These are phyloP conservation scores for Polyommatus icarus DNA, from an alignment of 2,888 invertebrate species.

Conservation along the genomic window DNA sequence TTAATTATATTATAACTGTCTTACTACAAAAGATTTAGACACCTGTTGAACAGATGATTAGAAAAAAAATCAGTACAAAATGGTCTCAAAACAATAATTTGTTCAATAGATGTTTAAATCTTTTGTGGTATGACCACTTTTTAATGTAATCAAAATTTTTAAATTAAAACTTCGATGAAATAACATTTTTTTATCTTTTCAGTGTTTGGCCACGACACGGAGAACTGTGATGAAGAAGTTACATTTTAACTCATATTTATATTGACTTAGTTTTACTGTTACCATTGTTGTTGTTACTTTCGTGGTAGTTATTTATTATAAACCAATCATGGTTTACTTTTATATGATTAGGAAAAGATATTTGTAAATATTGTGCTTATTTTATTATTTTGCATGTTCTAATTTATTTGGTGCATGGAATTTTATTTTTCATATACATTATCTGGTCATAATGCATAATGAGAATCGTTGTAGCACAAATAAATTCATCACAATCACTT, in stretches of 20 bases:
- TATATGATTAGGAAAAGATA: constrained; percentile 51
- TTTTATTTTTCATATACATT: constrained; percentile 66
- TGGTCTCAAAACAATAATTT: too few species aligned
- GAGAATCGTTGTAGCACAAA: constrained; percentile 66
- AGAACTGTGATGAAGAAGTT: constrained; percentile 92
- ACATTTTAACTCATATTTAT: constrained; percentile 82
- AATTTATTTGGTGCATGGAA: constrained; percentile 60
- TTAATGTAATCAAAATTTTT: constrained; percentile 3
- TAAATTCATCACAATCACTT: constrained; percentile 68
- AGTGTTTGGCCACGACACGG: constrained; percentile 94
- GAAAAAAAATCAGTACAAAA: too few species aligned
- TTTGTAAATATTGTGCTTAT: constrained; percentile 70
- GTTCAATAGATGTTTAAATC: too few species aligned
- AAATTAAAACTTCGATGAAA: not conserved
- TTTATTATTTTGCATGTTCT: constrained; percentile 62
- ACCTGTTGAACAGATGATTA: too few species aligned
- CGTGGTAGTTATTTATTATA: constrained; percentile 69
- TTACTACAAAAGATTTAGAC: too few species aligned
- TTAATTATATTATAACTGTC: too few species aligned
- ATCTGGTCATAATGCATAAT: constrained; percentile 71
- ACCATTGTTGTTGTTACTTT: constrained; percentile 75
- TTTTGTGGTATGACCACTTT: too few species aligned
- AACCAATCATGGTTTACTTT: constrained; percentile 58
- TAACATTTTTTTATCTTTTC: constrained; percentile 60
- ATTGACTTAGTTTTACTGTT: constrained; percentile 67